These are phyloP conservation scores for Lordiphosa andalusiaca DNA, from an alignment of 2,888 invertebrate genomes.

Conservation along the genomic window DNA sequence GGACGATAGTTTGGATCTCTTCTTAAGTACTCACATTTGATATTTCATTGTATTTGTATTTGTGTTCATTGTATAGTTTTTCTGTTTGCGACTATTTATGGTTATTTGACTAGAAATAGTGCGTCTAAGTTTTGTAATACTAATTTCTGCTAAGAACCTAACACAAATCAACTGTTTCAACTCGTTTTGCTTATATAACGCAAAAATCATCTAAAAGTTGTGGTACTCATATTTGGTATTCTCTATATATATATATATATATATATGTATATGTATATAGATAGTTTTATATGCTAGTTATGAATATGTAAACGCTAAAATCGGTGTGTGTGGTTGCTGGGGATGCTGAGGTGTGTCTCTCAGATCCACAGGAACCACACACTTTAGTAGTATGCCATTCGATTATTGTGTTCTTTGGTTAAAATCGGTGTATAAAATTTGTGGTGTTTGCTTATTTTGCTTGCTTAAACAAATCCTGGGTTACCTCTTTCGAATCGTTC, in stretches of 20 bases:
- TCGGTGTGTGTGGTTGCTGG: slow-evolving; percentile 1
- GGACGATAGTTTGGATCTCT: slow-evolving; percentile 32
- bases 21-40: slow-evolving; percentile 23
- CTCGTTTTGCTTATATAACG: slow-evolving; percentile 36
- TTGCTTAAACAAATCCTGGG: slow-evolving; percentile 41
- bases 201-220: slow-evolving; percentile 60
- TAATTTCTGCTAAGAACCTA: slow-evolving; percentile 8
- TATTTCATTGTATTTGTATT: slow-evolving; percentile 8
- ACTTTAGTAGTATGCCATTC: slow-evolving; percentile 55
- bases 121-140: slow-evolving; percentile 7
- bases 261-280: neutral
- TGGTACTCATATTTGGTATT: slow-evolving; percentile 28
- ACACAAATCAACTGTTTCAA: slow-evolving; percentile 17
- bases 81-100: neutral
- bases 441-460: slow-evolving; percentile 31
- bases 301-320: slow-evolving; percentile 13
- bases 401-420: slow-evolving; percentile 47
- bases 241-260: too few species aligned
- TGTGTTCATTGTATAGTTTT: slow-evolving; percentile 10
- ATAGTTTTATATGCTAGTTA: slow-evolving; percentile 27
- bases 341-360: too few species aligned
- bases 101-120: slow-evolving; percentile 1
- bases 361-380: slow-evolving; percentile 33
- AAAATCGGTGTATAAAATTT: slow-evolving; percentile 78
- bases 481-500: slow-evolving; percentile 34